Percentiles rank a stretch among this genome's conserved stretches.
These are phyloP conservation scores for Mactromeris polynyma DNA, from an alignment of 2,888 invertebrate genomes.

Conservation along the genomic window DNA sequence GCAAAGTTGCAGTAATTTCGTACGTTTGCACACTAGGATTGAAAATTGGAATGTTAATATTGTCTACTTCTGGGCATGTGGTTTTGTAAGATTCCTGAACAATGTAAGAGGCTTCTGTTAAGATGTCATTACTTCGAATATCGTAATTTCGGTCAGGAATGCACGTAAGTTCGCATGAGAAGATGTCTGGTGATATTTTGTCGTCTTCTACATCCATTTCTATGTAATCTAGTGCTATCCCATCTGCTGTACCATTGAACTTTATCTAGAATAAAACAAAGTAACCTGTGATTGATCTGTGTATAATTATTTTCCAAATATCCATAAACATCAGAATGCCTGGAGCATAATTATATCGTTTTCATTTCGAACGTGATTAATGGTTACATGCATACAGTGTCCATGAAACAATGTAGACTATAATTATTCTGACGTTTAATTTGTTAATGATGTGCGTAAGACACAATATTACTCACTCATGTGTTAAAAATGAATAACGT, in stretches of 20 bases:
- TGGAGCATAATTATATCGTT: too few relatives aligned
- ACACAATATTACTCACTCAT: too few relatives aligned
- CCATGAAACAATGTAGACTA: too few relatives aligned
- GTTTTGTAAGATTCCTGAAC: conserved; percentile 77
- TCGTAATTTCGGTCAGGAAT: conserved; percentile 61
- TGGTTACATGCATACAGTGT: too few relatives aligned
- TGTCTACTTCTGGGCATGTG: conserved; percentile 78
- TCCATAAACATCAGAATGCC: too few relatives aligned
- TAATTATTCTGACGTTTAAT: too few relatives aligned
- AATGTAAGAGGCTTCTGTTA: conserved; percentile 59
- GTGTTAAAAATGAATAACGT: too few relatives aligned
- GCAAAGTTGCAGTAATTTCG: conserved; percentile 73
- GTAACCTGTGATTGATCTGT: too few relatives aligned
- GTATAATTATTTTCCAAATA: too few relatives aligned
- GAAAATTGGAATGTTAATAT: conserved; percentile 76
- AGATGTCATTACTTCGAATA: conserved; percentile 47
- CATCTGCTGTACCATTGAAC: conserved; percentile 63
- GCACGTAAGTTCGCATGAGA: conserved; percentile 73
- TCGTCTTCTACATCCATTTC: conserved; percentile 71
- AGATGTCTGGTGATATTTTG: conserved; percentile 69
- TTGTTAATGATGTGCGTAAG: too few relatives aligned
- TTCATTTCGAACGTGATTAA: too few relatives aligned
- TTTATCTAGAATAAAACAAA: conserved; percentile 42
- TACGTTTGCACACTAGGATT: conserved; percentile 70
- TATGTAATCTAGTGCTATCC: conserved; percentile 75